Evolutionary conservation across 1,140 invertebrate genomes (phyloP).

Genomic region (Brachionus koreanus): DNA sequence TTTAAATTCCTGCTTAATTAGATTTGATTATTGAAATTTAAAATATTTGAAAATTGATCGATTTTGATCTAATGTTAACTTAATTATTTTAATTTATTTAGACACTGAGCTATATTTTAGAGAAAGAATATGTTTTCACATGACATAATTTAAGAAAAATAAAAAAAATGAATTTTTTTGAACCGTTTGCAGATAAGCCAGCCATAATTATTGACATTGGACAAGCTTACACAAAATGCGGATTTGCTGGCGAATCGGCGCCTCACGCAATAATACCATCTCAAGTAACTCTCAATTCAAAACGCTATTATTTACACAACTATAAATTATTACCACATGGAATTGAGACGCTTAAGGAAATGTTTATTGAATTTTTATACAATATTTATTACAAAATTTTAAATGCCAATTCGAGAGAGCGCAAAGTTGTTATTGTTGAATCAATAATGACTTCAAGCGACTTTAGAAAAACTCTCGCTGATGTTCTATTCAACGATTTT

Average conservation of each 20-base stretch:
- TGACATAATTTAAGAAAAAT: background rate
- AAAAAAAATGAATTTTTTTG: constrained; percentile 25
- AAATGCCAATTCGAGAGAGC: constrained; percentile 78
- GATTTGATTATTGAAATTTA: no score
- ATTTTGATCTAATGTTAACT: no score
- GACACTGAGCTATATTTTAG: background rate
- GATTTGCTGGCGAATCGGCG: constrained; percentile 78
- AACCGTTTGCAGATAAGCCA: constrained; percentile 67
- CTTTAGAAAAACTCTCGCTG: constrained; percentile 78
- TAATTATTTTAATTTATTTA: no score
- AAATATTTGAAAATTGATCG: no score
- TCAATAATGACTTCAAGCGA: constrained; percentile 75
- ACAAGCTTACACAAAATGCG: constrained; percentile 88
- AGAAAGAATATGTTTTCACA: background rate
- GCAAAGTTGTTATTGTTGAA: constrained; percentile 82
- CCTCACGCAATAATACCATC: constrained; percentile 81
- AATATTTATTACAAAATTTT: constrained; percentile 40
- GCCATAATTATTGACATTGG: constrained; percentile 85
- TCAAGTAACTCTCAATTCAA: background rate
- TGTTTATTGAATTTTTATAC: constrained; percentile 5
- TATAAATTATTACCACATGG: background rate
- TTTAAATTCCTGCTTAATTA: no score
- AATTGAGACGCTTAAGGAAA: background rate
- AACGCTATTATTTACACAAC: background rate
- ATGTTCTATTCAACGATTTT: constrained; percentile 84